Evolutionary conservation across 2,888 invertebrate species (phyloP), one percentile per base, ranked within the genome.

Genomic region (Stenodema calcarata): DNA sequence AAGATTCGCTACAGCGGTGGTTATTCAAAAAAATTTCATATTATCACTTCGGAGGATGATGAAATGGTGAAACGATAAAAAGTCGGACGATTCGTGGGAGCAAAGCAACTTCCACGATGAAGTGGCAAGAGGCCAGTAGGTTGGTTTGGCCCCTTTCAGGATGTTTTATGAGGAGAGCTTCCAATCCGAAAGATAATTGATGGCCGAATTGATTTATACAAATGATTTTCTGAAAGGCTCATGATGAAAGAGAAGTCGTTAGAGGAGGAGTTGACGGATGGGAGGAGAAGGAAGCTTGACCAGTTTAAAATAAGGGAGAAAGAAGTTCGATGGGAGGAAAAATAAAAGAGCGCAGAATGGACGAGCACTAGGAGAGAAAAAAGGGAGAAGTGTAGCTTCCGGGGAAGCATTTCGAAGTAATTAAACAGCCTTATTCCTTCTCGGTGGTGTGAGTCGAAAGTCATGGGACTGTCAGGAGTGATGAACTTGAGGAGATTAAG

Each of bases 191-290:
- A 78, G 44, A 54, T 50, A 80, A 28, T 50, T 80, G 80, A 80
- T 80, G 80, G 47, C 30, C 23, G 28, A 80, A 80, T 80, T 80
- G 80, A 80, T 80, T 80, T 80, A 80, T 80, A 54, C 44, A 23
- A 14, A 23, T 27, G 80, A 50, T 50, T 54, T 54, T 80, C 54
- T 47, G 80, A 54, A 80, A 35, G 54, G 54, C 16, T 30, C 54
- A 28, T 80, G 80, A 80, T 54, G 50, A 23, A 80, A 80, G 80
- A 80, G 80, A 80, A 54, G 18, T 80, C 80, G 80, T 80, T 80
- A 80, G 30, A 80, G 54, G 30, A 28, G 30, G n/a, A 44, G 80
- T 47, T 80, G 80, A 80, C 80, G 80, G 54, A 80, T 80, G 80
- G 80, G 80, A 30, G 44, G 27, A 30, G 54, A 35, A 30, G 44